Evolutionary conservation across 2,888 invertebrate genomes (phyloP).

Genomic region (Drosophila fulvimacula): DNA sequence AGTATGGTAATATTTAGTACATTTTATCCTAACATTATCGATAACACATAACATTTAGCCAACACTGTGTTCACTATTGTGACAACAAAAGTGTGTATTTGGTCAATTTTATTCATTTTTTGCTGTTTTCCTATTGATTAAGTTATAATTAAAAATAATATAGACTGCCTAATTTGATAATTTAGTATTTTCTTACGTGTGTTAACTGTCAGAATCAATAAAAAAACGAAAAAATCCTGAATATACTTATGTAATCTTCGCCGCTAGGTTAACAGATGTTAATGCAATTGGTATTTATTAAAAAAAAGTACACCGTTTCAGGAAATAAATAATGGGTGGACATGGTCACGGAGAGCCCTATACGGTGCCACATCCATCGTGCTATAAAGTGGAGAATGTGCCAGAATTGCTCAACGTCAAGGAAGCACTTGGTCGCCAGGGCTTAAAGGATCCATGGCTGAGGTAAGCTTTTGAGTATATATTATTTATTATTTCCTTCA

Average conservation of each 20-base stretch:
- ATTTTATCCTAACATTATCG: slow-evolving; percentile 20
- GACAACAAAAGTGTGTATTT: slow-evolving; percentile 44
- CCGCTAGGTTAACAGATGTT: slow-evolving; percentile 42
- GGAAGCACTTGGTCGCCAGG: slow-evolving; percentile 88
- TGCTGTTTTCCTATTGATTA: background rate
- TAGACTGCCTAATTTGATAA: background rate
- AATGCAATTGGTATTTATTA: slow-evolving; percentile 8
- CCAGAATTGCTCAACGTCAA: slow-evolving; percentile 88
- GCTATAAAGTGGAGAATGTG: slow-evolving; percentile 90
- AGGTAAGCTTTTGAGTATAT: slow-evolving; percentile 86
- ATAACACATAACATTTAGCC: slow-evolving; percentile 3
- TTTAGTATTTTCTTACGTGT: background rate
- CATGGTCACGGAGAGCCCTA: slow-evolving; percentile 86
- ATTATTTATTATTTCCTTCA: background rate
- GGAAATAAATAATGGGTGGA: slow-evolving; percentile 85
- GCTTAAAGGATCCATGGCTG: slow-evolving; percentile 94
- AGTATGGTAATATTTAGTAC: slow-evolving; percentile 20
- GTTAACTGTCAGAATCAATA: background rate
- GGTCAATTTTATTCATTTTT: slow-evolving; percentile 1
- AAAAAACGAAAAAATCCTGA: slow-evolving; percentile 4
- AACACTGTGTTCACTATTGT: slow-evolving; percentile 23
- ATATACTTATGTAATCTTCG: slow-evolving; percentile 66
- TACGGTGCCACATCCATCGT: slow-evolving; percentile 89
- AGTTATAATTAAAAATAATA: slow-evolving; percentile 1
- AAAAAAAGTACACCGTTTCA: slow-evolving; percentile 17